Percentiles rank a stretch among this genome's conserved stretches.
phyloP scores from a whole-genome alignment of 1,140 invertebrate genomes.

The Ganaspis sp. region DNA sequence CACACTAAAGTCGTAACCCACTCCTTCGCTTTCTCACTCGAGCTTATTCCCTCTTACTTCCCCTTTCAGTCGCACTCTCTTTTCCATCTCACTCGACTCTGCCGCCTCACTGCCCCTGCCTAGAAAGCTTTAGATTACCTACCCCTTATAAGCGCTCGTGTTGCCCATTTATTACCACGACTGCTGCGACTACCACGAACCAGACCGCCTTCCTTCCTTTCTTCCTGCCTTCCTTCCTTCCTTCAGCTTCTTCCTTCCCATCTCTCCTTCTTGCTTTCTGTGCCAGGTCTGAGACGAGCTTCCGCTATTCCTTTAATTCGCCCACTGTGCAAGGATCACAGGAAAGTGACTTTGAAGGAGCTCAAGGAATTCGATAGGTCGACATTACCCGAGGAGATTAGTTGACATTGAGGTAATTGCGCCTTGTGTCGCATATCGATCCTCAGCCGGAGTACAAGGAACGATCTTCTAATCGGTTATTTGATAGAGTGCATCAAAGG shows the following conservation, averaged over 20 bases:
- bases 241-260: slow-evolving; percentile 55
- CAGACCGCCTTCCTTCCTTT: slow-evolving; percentile 58
- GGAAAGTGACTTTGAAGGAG: slow-evolving; percentile 46
- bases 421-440: slow-evolving; percentile 12
- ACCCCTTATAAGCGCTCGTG: slow-evolving; percentile 75
- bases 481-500: slow-evolving; percentile 10
- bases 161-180: slow-evolving; percentile 75
- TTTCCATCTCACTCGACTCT: slow-evolving; percentile 51
- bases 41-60: slow-evolving; percentile 49
- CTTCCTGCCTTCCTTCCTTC: slow-evolving; percentile 51
- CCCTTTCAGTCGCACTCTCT: slow-evolving; percentile 51
- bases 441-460: background rate
- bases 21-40: slow-evolving; percentile 49
- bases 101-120: slow-evolving; percentile 57
- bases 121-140: slow-evolving; percentile 75
- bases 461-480: slow-evolving; percentile 5
- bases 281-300: slow-evolving; percentile 48
- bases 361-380: slow-evolving; percentile 58
- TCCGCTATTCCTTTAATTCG: slow-evolving; percentile 59
- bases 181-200: slow-evolving; percentile 68
- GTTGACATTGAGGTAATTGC: slow-evolving; percentile 55
- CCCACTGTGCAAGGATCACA: slow-evolving; percentile 35
- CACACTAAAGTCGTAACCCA: slow-evolving; percentile 55
- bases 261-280: slow-evolving; percentile 38
- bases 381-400: slow-evolving; percentile 47